Conservation (phyloP, 2,113 vertebrate species). For the Hylia prasina region DNA sequence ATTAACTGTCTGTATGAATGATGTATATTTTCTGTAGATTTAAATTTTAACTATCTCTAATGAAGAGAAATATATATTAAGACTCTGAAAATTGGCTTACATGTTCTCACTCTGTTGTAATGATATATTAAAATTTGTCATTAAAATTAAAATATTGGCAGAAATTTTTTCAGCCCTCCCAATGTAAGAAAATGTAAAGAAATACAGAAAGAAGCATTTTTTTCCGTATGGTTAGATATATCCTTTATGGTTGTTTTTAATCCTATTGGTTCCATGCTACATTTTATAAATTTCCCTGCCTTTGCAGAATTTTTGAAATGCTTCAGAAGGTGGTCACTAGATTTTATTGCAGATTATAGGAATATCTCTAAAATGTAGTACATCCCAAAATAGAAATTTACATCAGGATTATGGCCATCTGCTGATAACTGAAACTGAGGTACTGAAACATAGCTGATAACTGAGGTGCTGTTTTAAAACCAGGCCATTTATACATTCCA, state of each 20-base stretch:
- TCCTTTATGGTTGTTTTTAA: neutral
- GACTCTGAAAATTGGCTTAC: neutral
- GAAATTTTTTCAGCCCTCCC: neutral
- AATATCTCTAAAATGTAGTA: neutral
- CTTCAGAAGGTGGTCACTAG: neutral
- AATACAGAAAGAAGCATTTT: neutral
- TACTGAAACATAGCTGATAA: neutral
- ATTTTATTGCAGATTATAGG: neutral
- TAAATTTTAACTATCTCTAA: neutral
- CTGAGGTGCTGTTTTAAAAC: neutral
- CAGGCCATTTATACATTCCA: neutral
- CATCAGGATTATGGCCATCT: neutral
- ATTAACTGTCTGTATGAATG: neutral
- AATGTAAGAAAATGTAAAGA: neutral
- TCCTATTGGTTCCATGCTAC: neutral
- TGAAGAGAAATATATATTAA: neutral
- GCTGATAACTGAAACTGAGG: neutral
- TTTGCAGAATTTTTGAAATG: neutral
- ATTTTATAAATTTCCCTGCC: neutral
- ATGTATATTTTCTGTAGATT: neutral
- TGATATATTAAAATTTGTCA: neutral
- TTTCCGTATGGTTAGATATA: neutral
- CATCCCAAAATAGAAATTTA: neutral
- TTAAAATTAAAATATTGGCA: neutral
- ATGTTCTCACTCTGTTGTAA: neutral